phyloP scores from a whole-genome alignment of 2,113 vertebrate species.

The Panthera leo region DNA sequence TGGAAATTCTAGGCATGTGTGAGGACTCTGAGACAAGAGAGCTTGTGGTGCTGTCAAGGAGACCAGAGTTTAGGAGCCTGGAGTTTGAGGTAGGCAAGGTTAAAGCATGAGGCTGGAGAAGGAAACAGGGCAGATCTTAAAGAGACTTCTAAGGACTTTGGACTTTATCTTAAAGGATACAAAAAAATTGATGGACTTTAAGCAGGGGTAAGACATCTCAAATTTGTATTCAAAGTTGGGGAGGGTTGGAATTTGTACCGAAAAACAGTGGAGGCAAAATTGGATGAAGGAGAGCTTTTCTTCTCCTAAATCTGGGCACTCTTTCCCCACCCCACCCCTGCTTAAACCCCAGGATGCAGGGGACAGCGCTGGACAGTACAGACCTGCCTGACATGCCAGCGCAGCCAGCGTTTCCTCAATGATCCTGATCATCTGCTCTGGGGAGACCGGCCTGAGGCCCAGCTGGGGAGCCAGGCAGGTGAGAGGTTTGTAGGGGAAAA shows the following conservation, averaged over 20 bases:
- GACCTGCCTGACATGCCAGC: slow-evolving; percentile 76
- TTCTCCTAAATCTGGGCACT: neutral
- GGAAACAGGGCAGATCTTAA: neutral
- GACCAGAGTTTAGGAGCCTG: neutral
- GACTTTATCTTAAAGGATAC: neutral
- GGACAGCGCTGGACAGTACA: slow-evolving; percentile 76
- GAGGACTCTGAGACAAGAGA: neutral
- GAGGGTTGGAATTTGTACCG: neutral
- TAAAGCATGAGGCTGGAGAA: neutral
- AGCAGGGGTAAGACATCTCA: neutral
- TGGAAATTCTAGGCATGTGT: neutral
- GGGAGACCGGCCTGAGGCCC: slow-evolving; percentile 75
- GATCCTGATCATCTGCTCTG: slow-evolving; percentile 74
- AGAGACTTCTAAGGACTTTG: neutral
- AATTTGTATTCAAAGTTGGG: neutral
- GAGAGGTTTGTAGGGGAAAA: neutral
- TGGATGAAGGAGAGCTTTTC: neutral
- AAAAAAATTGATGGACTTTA: neutral
- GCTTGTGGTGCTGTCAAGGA: neutral
- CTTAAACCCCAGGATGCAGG: slow-evolving; percentile 41
- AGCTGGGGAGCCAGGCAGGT: slow-evolving; percentile 70
- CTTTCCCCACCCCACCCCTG: neutral
- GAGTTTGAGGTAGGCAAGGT: neutral
- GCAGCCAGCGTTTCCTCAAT: slow-evolving; percentile 73
- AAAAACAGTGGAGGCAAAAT: neutral